These are phyloP conservation scores for Brevimyrus niger DNA, from an alignment of 2,113 vertebrate genomes.

Conservation along the genomic window DNA sequence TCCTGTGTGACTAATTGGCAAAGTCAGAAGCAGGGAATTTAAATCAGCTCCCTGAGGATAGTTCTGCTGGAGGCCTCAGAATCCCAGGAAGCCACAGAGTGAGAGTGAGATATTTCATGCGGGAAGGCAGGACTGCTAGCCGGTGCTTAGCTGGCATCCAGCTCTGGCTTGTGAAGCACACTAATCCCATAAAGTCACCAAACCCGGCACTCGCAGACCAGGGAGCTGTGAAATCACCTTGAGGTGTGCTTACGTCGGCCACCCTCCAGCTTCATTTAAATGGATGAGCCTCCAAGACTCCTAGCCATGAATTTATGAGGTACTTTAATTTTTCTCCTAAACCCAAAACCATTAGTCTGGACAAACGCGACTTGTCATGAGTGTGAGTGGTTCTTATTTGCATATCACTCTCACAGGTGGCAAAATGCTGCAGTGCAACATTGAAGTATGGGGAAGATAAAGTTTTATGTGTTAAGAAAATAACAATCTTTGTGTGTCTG, in stretches of 20 bases:
- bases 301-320: not conserved
- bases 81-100: not conserved
- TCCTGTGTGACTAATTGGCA: conserved; percentile 11
- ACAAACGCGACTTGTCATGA: not conserved
- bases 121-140: not conserved
- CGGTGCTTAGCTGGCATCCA: not conserved
- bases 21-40: not conserved
- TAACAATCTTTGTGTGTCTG: not conserved
- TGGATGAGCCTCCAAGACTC: not conserved
- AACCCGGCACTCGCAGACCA: not conserved
- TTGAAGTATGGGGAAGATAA: not conserved
- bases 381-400: not conserved
- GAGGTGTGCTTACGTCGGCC: not conserved
- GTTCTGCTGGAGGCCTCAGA: not conserved
- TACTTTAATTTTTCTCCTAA: conserved; percentile 8
- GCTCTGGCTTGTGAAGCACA: not conserved
- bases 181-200: conserved; percentile 9
- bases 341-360: conserved; percentile 5
- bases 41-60: not conserved
- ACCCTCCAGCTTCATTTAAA: not conserved
- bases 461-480: not conserved
- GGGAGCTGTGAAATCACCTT: conserved; percentile 25
- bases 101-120: not conserved
- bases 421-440: not conserved
- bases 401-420: not conserved